A percentile compares a stretch with the other conserved stretches of the same genome.
Conservation (phyloP, 2,888 invertebrate genomes). For the Pterostichus niger region DNA sequence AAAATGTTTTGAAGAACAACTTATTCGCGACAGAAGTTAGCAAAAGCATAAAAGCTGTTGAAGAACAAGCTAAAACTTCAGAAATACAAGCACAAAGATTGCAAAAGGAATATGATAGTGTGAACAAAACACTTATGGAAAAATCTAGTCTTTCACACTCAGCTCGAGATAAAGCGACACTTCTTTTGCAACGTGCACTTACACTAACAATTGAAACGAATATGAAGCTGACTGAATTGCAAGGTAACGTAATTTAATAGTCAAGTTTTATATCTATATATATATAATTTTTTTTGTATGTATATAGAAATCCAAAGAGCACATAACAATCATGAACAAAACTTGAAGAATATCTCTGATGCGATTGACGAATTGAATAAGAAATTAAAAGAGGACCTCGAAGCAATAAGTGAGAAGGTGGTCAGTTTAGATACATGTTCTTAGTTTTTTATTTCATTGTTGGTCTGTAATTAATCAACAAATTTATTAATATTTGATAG, state of each 20-base stretch:
- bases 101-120: constrained; percentile 85
- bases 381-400: constrained; percentile 82
- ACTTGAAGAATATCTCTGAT: constrained; percentile 80
- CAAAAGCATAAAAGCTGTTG: constrained; percentile 86
- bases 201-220: constrained; percentile 87
- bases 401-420: constrained; percentile 81
- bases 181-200: constrained; percentile 88
- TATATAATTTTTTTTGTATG: neutral
- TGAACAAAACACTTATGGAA: constrained; percentile 85
- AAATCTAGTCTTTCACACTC: constrained; percentile 88
- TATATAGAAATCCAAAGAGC: constrained; percentile 72
- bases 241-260: constrained; percentile 74
- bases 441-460: constrained; percentile 67
- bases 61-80: constrained; percentile 85
- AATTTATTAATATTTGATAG: constrained; percentile 60
- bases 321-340: constrained; percentile 74
- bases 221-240: constrained; percentile 85
- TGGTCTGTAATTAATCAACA: constrained; percentile 22
- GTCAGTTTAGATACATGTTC: constrained; percentile 83
- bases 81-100: constrained; percentile 83
- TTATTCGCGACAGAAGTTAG: constrained; percentile 90
- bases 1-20: constrained; percentile 90
- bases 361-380: constrained; percentile 82
- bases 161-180: constrained; percentile 89
- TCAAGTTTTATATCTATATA: neutral